These are phyloP conservation scores for Vulpes lagopus DNA, from an alignment of 2,113 vertebrate species.

Conservation along the genomic window DNA sequence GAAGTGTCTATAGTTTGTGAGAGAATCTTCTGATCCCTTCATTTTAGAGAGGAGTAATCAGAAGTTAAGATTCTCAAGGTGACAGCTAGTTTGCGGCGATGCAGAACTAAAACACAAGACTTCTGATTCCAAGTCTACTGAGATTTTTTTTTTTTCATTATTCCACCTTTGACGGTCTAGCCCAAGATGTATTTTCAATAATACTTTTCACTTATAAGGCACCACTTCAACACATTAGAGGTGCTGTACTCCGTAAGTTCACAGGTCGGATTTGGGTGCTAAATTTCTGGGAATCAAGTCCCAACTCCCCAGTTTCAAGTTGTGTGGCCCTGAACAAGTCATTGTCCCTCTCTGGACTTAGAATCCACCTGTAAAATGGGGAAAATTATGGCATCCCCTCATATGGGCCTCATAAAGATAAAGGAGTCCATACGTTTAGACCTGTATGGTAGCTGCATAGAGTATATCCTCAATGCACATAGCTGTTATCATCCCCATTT, in stretches of 20 bases:
- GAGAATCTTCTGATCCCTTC: not conserved
- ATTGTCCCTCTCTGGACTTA: not conserved
- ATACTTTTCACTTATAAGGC: conserved; percentile 1
- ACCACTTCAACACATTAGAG: not conserved
- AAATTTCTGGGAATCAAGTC: not conserved
- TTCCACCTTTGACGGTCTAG: not conserved
- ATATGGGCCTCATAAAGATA: not conserved
- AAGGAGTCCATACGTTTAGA: not conserved
- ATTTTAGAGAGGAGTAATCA: not conserved
- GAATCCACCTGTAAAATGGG: not conserved
- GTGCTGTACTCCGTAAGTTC: not conserved
- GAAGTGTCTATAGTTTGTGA: conserved; percentile 22
- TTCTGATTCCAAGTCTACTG: not conserved
- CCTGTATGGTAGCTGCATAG: not conserved
- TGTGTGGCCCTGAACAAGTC: not conserved
- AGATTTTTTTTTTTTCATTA: not conserved
- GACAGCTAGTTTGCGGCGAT: not conserved
- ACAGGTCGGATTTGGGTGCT: not conserved
- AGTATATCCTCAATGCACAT: not conserved
- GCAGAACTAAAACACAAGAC: not conserved
- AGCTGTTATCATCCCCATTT: not conserved
- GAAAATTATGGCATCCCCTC: not conserved
- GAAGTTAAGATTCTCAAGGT: not conserved
- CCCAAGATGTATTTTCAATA: not conserved
- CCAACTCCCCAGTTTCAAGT: not conserved